Percentiles rank a stretch among this genome's conserved stretches.
Evolutionary conservation across 2,113 vertebrate species (phyloP).

Genomic region (Anas platyrhynchos): DNA sequence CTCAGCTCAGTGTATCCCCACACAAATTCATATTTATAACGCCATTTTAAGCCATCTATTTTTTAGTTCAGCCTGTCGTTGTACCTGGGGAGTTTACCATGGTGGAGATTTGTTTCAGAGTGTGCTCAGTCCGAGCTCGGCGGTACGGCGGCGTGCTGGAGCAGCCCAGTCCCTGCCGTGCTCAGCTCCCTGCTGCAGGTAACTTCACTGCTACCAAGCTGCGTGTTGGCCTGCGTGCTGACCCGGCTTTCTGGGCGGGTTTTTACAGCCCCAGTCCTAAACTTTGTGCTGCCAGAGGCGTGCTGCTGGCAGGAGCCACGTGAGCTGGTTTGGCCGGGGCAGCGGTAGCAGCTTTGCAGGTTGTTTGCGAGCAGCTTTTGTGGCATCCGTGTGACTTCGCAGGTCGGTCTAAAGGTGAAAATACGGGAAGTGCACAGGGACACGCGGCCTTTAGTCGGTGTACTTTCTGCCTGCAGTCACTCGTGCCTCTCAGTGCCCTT

Average conservation of each 20-base stretch:
- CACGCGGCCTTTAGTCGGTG: rapidly evolving
- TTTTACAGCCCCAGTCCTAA: not conserved
- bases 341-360: not conserved
- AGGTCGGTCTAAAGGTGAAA: not conserved
- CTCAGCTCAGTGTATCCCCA: not conserved
- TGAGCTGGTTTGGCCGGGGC: not conserved
- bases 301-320: not conserved
- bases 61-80: not conserved
- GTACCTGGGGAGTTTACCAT: not conserved
- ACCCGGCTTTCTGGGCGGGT: not conserved
- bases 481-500: not conserved
- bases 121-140: not conserved
- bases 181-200: not conserved
- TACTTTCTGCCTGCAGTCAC: not conserved
- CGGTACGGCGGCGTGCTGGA: rapidly evolving
- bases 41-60: not conserved
- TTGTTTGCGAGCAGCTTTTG: not conserved
- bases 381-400: not conserved
- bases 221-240: not conserved
- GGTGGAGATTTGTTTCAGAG: not conserved
- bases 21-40: rapidly evolving
- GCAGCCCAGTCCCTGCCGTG: not conserved
- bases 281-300: not conserved
- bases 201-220: not conserved
- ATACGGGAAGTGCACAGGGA: rapidly evolving